Base-by-base conservation (phyloP, 2,888 invertebrate species). In the Lacanobia oleracea region DNA sequence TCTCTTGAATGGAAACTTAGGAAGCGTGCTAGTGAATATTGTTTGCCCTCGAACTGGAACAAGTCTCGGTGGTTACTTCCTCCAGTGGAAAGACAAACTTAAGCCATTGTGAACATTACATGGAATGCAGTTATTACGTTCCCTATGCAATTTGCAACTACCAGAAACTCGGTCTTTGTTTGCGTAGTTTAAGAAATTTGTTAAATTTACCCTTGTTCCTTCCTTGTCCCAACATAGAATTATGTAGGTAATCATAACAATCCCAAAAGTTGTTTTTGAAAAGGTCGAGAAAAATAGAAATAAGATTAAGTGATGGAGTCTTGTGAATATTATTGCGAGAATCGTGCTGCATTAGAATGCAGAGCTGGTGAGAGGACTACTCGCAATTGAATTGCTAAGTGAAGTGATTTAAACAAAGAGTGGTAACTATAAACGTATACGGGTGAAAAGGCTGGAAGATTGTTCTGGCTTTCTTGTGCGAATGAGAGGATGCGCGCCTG, bases 401-500 rank as follows among this genome's bases (percentile, higher is more conserved):
- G 75, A 74, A 83, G 84, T 88, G 85, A 72, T 72, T 59, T 43
- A 75, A 76, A 82, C 33, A 57, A 74, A 69, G 16, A 75, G 83
- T 80, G 79, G 40, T 61, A 71, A 71, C 70, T 77, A 81, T 81
- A 84, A 82, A 64, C 85, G 80, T 67, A 77, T 67, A 82, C 82
- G 75, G 77, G 83, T 78, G 75, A 76, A 68, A 57, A 76, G 80
- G 67, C 79, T 75, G 72, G 79, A 75, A 27, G 2, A 81, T 86
- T 88, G 86, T 83, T 83, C 80, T 84, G 83, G 86, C 77, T 81
- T 77, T 77, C 82, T 88, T 90, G 85, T 79, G 83, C 92, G 94
- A 87, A 93, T 94, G 94, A 91, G 91, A 94, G 92, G 92, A 95
- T 95, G 95, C 92, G 92, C 91, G 93, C 88, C 88, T 89, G 90